Evolutionary conservation across 2,888 invertebrate genomes (phyloP).

Genomic region (Synanthedon myopaeformis): DNA sequence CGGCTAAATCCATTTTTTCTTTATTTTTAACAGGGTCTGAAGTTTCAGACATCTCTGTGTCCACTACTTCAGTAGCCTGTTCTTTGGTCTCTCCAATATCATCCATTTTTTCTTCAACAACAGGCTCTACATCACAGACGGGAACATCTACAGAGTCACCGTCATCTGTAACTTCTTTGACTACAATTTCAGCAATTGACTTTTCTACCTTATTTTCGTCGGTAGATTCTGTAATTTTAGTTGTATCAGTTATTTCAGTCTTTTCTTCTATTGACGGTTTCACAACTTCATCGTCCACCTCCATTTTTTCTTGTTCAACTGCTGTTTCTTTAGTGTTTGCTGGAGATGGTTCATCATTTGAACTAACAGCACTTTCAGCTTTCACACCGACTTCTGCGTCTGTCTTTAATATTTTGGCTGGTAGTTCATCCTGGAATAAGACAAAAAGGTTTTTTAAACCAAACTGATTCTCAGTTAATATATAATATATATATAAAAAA

Average conservation of each 20-base stretch:
- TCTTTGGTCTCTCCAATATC: constrained; percentile 27
- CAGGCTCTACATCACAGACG: constrained; percentile 25
- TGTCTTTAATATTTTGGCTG: constrained; percentile 69
- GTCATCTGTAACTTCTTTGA: constrained; percentile 30
- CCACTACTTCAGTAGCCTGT: constrained; percentile 37
- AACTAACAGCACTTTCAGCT: constrained; percentile 18
- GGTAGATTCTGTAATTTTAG: constrained; percentile 1
- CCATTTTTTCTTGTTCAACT: constrained; percentile 33
- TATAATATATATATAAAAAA: neutral
- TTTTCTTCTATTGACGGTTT: constrained; percentile 9
- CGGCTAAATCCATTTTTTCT: constrained; percentile 5
- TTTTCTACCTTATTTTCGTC: constrained; percentile 16
- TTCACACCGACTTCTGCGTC: constrained; percentile 41
- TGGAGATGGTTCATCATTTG: constrained; percentile 9
- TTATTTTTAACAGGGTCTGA: constrained; percentile 25
- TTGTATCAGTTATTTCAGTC: constrained; percentile 9
- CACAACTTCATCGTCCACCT: constrained; percentile 28
- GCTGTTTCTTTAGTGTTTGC: constrained; percentile 8
- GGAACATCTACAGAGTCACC: constrained; percentile 23
- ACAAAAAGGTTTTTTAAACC: neutral
- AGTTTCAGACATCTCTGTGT: constrained; percentile 13
- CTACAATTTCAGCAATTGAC: constrained; percentile 18
- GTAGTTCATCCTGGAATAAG: constrained; percentile 35
- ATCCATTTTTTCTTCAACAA: constrained; percentile 22
- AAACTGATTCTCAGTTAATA: neutral